Base-by-base conservation (phyloP, 2,888 invertebrate genomes). In the Drosophila siamana region DNA sequence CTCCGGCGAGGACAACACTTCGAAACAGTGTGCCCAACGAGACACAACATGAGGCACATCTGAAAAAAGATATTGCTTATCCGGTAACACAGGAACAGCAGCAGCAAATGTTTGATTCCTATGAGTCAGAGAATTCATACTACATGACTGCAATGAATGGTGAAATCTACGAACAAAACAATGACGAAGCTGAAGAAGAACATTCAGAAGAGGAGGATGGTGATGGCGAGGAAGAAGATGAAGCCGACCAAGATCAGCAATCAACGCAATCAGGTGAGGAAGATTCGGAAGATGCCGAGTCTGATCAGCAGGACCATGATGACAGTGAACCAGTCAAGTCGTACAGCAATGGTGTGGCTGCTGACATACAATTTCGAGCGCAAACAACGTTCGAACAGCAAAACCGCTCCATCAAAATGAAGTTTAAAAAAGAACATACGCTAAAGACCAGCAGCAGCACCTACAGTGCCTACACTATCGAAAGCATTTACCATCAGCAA, bases 391-490 rank as follows among this genome's bases (percentile, higher is more conserved):
- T 65, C 9, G 89, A 90, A 62, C 90, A 91, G 44, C 91, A 91
- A 69, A 92, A 91, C 66, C 91, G 92, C 76, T 91, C 91, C 6
- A 91, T 92, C 0, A 92, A 92, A 75, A 92, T 92, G 40, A 92
- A 92, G 68, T 92, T 92, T 46, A 92, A 88, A 63, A 91, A 91
- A 61, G 91, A 91, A 26, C 88, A 78, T 50, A 83, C 91, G 5
- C 74, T 83, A 1, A 89, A 90, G 57, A 91, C 91, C 68, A 89
- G 83, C 75, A 91, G 91, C 68, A 89, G 83, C 75, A 89, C 90
- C 59, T 91, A 90, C 56, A 90, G 90, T 73, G 91, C 90, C 61
- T 91, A 91, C 28, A 90, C 89, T 13, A 91, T 91, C 55, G 91
- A 91, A 36, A 89, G 87, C 54, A 84, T 80, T 56, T 91, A 88